Evolutionary conservation across 2,113 vertebrate genomes (phyloP), one percentile per base, ranked within the genome.

Genomic region (Neomonachus schauinslandi): DNA sequence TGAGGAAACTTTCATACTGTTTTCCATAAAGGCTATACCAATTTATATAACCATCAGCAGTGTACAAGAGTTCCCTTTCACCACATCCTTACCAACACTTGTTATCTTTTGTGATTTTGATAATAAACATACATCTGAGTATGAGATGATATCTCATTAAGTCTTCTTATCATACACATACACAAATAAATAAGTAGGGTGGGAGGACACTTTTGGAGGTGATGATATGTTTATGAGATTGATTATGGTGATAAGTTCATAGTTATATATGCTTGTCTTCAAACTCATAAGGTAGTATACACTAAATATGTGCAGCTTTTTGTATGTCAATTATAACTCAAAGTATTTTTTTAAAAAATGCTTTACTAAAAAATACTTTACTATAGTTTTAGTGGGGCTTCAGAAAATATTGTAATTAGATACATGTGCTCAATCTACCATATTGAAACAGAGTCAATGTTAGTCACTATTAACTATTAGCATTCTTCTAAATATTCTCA

Each of bases 401-500:
- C 49, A 90, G 67, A 84, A 93, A 67, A 61, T 53, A 71, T 2
- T 87, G 8, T 42, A 67, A 36, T 74, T 93, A 59, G 24, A 42
- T 28, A 0, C 8, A 39, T 53, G 5, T 82, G 33, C 21, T 95
- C 16, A 87, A 15, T 36, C 21, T 87, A 51, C 6, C 14, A 26
- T 46, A 67, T 65, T 94, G 49, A 61, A 84, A 31, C 10, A 42
- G 36, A 88, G 28, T 31, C 1, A n/a, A 2, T 69, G 4, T 81
- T 77, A 86, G 42, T 79, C 72, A 91, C 14, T 77, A 26, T 63
- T 91, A 83, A 82, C 7, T 67, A 15, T 77, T 42, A 82, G 12
- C 28, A 86, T 84, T 92, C 71, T 80, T 81, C 4, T 81, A 85
- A 95, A 63, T 76, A 85, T 69, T 71, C 71, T 81, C 71, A 92